Evolutionary conservation across 2,888 invertebrate species (phyloP).

Genomic region (Alitta virens): DNA sequence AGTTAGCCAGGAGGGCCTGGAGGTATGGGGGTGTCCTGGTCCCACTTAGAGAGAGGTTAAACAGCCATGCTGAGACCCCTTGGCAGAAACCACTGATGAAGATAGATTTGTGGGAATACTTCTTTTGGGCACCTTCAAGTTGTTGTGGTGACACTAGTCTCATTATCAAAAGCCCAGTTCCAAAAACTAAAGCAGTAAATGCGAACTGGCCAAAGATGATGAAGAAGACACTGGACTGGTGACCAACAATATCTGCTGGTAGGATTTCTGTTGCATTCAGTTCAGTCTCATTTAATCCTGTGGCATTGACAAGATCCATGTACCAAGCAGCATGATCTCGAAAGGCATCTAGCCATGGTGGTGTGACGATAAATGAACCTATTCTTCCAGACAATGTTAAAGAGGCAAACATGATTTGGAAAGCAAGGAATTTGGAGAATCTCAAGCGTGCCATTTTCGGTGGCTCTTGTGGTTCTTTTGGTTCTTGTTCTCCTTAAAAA

Average conservation of each 20-base stretch:
- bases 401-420: neutral
- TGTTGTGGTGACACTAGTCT: slow-evolving; percentile 20
- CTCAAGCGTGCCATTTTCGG: too few species aligned
- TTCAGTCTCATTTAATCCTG: too few species aligned
- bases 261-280: too few species aligned
- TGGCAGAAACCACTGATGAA: slow-evolving; percentile 35
- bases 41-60: slow-evolving; percentile 39
- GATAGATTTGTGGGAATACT: slow-evolving; percentile 32
- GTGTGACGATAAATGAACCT: slow-evolving; percentile 11
- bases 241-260: too few species aligned
- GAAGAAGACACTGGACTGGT: slow-evolving; percentile 10
- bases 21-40: slow-evolving; percentile 40
- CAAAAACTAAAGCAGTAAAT: slow-evolving; percentile 16
- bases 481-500: too few species aligned
- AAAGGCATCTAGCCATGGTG: slow-evolving; percentile 24
- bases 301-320: too few species aligned
- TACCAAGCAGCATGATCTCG: neutral
- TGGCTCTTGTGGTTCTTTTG: too few species aligned
- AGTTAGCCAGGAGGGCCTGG: slow-evolving; percentile 38
- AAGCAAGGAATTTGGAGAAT: too few species aligned
- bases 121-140: slow-evolving; percentile 26
- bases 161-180: slow-evolving; percentile 27
- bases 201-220: slow-evolving; percentile 17
- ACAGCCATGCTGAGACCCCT: slow-evolving; percentile 33
- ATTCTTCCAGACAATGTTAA: neutral